Evolutionary conservation across 2,797 vertebrate species (phyloP).

Genomic region (Erethizon dorsatum): DNA sequence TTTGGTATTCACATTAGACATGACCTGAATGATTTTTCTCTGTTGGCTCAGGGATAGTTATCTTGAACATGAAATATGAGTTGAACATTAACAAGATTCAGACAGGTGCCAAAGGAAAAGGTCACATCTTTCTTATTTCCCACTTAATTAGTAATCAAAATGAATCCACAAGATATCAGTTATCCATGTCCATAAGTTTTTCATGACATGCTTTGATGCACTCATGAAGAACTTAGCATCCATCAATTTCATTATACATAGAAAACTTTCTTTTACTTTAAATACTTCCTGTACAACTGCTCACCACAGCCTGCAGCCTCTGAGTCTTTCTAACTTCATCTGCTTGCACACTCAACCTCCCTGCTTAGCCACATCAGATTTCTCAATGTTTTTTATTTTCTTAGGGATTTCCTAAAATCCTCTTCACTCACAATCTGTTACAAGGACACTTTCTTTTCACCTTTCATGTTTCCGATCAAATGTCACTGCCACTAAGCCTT

Average conservation of each 20-base stretch:
- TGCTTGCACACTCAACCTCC: not conserved
- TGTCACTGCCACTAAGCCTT: not conserved
- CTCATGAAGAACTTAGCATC: not conserved
- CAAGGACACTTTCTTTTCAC: not conserved
- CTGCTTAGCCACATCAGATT: not conserved
- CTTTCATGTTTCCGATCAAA: not conserved
- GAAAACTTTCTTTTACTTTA: not conserved
- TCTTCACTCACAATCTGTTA: not conserved
- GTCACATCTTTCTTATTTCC: not conserved
- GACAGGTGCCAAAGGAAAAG: not conserved
- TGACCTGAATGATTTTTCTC: not conserved
- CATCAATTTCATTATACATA: not conserved
- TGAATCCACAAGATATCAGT: not conserved
- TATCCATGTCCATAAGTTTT: not conserved
- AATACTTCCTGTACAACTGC: not conserved
- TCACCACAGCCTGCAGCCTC: not conserved
- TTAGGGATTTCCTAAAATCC: not conserved
- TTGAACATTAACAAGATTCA: not conserved
- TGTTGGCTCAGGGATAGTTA: not conserved
- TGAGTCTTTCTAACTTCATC: not conserved
- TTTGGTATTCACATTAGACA: not conserved
- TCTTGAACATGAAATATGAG: not conserved
- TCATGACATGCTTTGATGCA: not conserved
- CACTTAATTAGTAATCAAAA: constrained; percentile 43
- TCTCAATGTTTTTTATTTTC: not conserved